phyloP scores from a whole-genome alignment of 2,888 invertebrate genomes.

The Notodonta dromedarius region DNA sequence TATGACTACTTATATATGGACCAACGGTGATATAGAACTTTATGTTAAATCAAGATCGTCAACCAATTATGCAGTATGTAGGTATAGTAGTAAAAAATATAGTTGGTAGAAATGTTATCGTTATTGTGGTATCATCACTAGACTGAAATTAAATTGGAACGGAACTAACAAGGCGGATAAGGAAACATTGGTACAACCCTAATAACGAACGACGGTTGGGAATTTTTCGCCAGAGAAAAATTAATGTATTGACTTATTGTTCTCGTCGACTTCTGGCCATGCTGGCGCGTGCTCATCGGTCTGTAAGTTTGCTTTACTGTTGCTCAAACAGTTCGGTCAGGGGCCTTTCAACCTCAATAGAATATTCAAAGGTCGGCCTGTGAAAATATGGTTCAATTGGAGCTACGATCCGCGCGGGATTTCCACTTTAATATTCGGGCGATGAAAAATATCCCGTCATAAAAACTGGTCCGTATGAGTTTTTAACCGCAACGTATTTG shows the following conservation, averaged over 20 bases:
- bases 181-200: constrained; percentile 5
- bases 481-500: constrained; percentile 71
- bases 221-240: constrained; percentile 17
- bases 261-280: constrained; percentile 24
- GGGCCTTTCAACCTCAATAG: constrained; percentile 69
- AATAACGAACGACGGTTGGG: constrained; percentile 12
- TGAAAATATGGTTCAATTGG: constrained; percentile 77
- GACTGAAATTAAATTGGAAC: background rate
- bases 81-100: too few relatives aligned
- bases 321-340: constrained; percentile 59
- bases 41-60: too few relatives aligned
- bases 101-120: too few relatives aligned
- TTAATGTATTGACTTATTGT: constrained; percentile 33
- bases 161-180: constrained; percentile 8
- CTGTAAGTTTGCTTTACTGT: constrained; percentile 48
- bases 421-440: constrained; percentile 76
- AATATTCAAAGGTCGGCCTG: constrained; percentile 75
- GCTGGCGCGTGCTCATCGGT: constrained; percentile 38
- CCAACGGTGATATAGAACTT: too few relatives aligned
- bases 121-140: too few relatives aligned
- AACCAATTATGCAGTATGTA: too few relatives aligned
- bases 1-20: too few relatives aligned
- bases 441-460: constrained; percentile 77
- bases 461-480: constrained; percentile 76
- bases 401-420: constrained; percentile 65